These are phyloP conservation scores for Arizona elegans DNA, from an alignment of 2,113 vertebrate species.

Conservation along the genomic window DNA sequence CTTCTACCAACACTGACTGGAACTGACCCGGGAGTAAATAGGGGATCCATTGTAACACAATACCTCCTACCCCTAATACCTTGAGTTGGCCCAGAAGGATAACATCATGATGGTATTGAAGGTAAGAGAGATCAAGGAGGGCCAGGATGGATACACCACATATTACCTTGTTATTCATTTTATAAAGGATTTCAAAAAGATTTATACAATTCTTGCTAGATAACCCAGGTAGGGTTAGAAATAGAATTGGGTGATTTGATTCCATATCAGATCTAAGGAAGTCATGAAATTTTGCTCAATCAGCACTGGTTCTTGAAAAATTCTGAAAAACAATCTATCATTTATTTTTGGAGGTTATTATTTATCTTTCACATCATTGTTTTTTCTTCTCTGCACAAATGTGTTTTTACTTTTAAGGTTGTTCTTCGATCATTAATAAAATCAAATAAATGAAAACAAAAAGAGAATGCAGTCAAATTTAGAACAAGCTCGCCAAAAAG, in stretches of 20 bases:
- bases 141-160: not conserved
- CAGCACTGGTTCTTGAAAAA: not conserved
- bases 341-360: not conserved
- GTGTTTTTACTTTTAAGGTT: not conserved
- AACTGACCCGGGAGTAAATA: not conserved
- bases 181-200: not conserved
- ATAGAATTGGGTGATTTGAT: not conserved
- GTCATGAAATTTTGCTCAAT: not conserved
- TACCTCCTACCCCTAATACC: not conserved
- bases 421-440: not conserved
- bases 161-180: not conserved
- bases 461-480: not conserved
- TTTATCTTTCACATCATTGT: not conserved
- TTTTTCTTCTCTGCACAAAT: not conserved
- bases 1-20: not conserved
- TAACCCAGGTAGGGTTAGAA: not conserved
- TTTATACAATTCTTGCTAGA: not conserved
- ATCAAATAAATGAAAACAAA: not conserved
- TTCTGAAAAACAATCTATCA: not conserved
- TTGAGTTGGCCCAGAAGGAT: not conserved
- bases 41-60: not conserved
- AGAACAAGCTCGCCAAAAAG: not conserved
- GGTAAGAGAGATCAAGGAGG: not conserved
- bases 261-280: not conserved
- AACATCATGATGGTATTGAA: not conserved